A percentile compares a stretch with the other conserved stretches of the same genome.
Evolutionary conservation across 2,888 invertebrate genomes (phyloP).

Genomic region (Phragmatobia fuliginosa): DNA sequence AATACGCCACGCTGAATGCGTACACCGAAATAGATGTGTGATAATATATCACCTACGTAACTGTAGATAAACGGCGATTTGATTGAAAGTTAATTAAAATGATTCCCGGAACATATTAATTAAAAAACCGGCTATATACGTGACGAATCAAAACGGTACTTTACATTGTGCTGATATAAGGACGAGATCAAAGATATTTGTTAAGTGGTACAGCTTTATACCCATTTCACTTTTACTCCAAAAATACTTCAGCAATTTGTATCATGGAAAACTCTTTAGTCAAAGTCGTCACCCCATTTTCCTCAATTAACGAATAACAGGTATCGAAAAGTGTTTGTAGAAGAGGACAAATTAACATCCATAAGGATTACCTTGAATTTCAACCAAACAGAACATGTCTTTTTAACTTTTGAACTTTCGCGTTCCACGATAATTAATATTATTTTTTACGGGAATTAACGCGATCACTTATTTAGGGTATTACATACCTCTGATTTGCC

Average conservation of each 20-base stretch:
- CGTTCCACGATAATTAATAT: no score
- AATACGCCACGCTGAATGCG: slow-evolving; percentile 63
- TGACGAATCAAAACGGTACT: background rate
- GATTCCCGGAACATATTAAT: background rate
- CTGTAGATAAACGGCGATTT: slow-evolving; percentile 1
- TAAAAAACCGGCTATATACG: slow-evolving; percentile 3
- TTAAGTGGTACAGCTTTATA: slow-evolving; percentile 1
- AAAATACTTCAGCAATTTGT: background rate
- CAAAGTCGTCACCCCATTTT: background rate
- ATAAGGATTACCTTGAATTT: background rate
- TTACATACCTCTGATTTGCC: no score
- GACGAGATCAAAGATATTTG: slow-evolving; percentile 10
- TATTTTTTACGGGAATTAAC: no score
- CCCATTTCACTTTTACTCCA: background rate
- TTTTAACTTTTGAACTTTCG: no score
- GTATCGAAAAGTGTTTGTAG: background rate
- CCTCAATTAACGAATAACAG: background rate
- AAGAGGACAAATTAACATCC: background rate
- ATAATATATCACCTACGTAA: background rate
- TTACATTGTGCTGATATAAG: slow-evolving; percentile 5
- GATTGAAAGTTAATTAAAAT: slow-evolving; percentile 8
- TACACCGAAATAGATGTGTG: slow-evolving; percentile 54
- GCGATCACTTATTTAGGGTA: no score
- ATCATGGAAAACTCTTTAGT: background rate
- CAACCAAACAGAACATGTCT: background rate